phyloP scores from a whole-genome alignment of 2,797 vertebrate genomes.

The Chelmon rostratus region DNA sequence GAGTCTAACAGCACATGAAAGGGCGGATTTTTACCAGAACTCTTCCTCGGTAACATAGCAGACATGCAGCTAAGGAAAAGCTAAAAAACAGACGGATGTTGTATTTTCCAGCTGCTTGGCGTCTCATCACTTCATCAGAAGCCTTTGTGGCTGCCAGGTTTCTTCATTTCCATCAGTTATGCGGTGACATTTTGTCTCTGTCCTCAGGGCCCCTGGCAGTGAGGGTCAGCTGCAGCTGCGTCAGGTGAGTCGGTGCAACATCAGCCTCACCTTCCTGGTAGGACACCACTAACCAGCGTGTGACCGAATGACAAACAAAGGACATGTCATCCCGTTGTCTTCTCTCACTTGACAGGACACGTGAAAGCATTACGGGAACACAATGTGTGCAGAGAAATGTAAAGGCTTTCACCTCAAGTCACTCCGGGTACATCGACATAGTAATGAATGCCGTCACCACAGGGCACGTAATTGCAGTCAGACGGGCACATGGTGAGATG shows the following conservation, averaged over 20 bases:
- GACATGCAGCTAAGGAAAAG: conserved; percentile 5
- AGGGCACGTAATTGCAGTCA: conserved; percentile 64
- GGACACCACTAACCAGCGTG: conserved; percentile 66
- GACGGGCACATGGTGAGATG: conserved; percentile 56
- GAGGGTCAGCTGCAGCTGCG: conserved; percentile 66
- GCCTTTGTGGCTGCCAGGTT: conserved; percentile 26
- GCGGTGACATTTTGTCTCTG: conserved; percentile 52
- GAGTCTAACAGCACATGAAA: not conserved
- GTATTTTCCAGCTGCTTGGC: not conserved
- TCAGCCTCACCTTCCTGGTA: conserved; percentile 81
- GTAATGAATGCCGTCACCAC: conserved; percentile 62
- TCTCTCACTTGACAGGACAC: conserved; percentile 14
- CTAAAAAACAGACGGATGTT: conserved; percentile 18
- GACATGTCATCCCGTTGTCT: conserved; percentile 28
- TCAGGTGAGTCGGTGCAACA: conserved; percentile 47
- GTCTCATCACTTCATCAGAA: not conserved
- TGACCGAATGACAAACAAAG: conserved; percentile 63
- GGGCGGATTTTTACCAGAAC: not conserved
- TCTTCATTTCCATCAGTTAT: conserved; percentile 29
- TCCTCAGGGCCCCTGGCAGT: conserved; percentile 36
- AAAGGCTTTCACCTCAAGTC: conserved; percentile 58
- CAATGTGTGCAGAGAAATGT: conserved; percentile 48
- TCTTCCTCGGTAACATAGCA: not conserved
- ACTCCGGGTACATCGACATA: conserved; percentile 46
- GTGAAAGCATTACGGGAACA: conserved; percentile 41